Percentiles rank a stretch among this genome's conserved stretches.
Evolutionary conservation across 2,797 vertebrate genomes (phyloP).

Genomic region (Rhinoraja longicauda): DNA sequence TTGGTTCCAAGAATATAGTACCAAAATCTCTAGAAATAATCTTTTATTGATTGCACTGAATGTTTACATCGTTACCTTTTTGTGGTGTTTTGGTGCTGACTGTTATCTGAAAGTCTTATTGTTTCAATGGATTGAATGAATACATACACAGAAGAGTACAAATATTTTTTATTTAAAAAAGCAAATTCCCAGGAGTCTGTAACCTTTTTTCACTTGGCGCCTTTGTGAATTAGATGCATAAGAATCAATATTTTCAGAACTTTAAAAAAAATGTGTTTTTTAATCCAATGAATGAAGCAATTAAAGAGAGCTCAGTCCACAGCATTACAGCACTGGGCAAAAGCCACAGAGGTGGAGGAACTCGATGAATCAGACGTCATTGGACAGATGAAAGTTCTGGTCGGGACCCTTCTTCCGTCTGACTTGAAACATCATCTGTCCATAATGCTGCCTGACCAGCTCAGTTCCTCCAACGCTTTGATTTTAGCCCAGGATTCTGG

Average conservation of each 20-base stretch:
- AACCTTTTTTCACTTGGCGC: background rate
- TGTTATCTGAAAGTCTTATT: slow-evolving; percentile 6
- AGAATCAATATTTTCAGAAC: background rate
- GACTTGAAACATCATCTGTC: too few species aligned
- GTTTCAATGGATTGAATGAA: background rate
- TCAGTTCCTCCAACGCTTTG: too few species aligned
- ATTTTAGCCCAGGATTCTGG: too few species aligned
- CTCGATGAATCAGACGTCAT: too few species aligned
- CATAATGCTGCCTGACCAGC: too few species aligned
- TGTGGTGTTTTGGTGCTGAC: background rate
- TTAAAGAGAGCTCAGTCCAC: background rate
- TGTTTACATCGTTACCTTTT: background rate
- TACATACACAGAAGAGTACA: background rate
- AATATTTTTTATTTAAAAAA: background rate
- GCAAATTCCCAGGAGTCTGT: background rate
- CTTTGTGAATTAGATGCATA: background rate
- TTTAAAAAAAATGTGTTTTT: background rate
- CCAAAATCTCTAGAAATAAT: background rate
- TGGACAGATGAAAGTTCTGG: too few species aligned
- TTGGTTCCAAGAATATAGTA: too few species aligned
- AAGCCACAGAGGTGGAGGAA: too few species aligned
- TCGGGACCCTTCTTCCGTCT: too few species aligned
- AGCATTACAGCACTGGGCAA: background rate
- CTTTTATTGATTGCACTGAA: background rate
- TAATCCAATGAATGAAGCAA: background rate